A percentile compares a stretch with the other conserved stretches of the same genome.
Conservation (phyloP, 1,140 invertebrate genomes). For the Leptonema lineaticorne region DNA sequence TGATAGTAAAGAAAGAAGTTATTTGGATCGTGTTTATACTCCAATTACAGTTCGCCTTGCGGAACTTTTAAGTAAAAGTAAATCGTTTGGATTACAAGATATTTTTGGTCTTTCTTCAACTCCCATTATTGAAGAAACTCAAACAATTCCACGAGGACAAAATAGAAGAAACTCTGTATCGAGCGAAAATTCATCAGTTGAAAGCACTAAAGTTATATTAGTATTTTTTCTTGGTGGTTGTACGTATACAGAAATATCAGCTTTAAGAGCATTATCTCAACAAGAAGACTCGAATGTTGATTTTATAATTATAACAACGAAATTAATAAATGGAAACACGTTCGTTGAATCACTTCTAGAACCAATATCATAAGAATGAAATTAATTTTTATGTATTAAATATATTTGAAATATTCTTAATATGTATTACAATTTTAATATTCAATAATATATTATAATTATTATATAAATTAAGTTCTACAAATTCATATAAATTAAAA, state of each 20-base stretch:
- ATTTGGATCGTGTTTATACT: slow-evolving; percentile 92
- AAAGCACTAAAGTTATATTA: slow-evolving; percentile 77
- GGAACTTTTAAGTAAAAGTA: slow-evolving; percentile 80
- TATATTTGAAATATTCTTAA: not conserved
- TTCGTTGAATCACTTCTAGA: slow-evolving; percentile 80
- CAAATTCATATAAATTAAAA: not conserved
- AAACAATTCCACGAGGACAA: slow-evolving; percentile 55
- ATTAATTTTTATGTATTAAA: not conserved
- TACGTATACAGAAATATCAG: slow-evolving; percentile 94
- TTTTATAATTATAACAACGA: slow-evolving; percentile 91
- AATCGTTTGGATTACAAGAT: slow-evolving; percentile 71
- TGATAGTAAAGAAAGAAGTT: slow-evolving; percentile 85
- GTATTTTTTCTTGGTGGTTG: slow-evolving; percentile 96
- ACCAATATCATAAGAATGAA: slow-evolving; percentile 25
- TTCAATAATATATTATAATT: not conserved
- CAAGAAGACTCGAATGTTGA: slow-evolving; percentile 91
- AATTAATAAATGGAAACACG: slow-evolving; percentile 86
- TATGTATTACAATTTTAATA: slow-evolving; percentile 2
- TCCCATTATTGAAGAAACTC: slow-evolving; percentile 61
- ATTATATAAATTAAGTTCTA: not conserved
- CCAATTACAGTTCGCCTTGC: slow-evolving; percentile 87
- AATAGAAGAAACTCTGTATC: slow-evolving; percentile 60
- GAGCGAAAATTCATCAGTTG: slow-evolving; percentile 66
- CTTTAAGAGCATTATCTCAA: slow-evolving; percentile 86
- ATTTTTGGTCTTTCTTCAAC: slow-evolving; percentile 62